Base-by-base conservation (phyloP, 1,140 invertebrate species). In the Drosophila fuyamai region DNA sequence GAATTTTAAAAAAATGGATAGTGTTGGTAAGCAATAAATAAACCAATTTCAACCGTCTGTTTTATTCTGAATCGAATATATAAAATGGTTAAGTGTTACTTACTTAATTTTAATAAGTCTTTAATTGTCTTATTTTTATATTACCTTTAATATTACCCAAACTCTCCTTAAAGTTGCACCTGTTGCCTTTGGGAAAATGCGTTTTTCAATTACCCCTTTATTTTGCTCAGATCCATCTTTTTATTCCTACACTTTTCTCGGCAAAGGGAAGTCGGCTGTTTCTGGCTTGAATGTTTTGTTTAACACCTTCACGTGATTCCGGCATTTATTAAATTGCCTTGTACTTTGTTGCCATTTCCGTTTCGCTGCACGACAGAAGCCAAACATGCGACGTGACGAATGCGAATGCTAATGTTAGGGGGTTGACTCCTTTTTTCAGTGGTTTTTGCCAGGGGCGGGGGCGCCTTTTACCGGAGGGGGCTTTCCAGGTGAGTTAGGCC, bases 221-320 rank as follows among this genome's bases (percentile, higher is more conserved):
- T 16, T 51, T 44, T 14, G 18, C 14, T 9, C 29, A 29, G 27
- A 56, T 38, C 38, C 47, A 60, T 82, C 40, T 48, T 32, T 60
- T 43, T 57, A 36, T 75, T 80, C 60, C 48, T 62, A 68, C 61
- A 60, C 75, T 63, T 76, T 29, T 38, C 16, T 12, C 18, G 35
- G 47, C 32, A 18, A 59, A 36, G 48, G 47, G 32, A 59, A 27
- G 66, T 66, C 36, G 59, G 70, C 75, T 61, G 61, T 58, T 73
- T 74, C n/a, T 59, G 72, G 60, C 38, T 53, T 44, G 79, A 80
- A 83, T 88, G 83, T 89, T 88, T 88, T 88, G 83, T 74, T 88
- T 89, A 89, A 88, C 83, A 88, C 83, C 83, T 88, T 88, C 84
- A 89, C 83, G 84, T 89, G 83, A 88, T 89, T 88, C 83, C 83